phyloP scores from a whole-genome alignment of 2,888 invertebrate species.

The Pachliopta kotzebuea region DNA sequence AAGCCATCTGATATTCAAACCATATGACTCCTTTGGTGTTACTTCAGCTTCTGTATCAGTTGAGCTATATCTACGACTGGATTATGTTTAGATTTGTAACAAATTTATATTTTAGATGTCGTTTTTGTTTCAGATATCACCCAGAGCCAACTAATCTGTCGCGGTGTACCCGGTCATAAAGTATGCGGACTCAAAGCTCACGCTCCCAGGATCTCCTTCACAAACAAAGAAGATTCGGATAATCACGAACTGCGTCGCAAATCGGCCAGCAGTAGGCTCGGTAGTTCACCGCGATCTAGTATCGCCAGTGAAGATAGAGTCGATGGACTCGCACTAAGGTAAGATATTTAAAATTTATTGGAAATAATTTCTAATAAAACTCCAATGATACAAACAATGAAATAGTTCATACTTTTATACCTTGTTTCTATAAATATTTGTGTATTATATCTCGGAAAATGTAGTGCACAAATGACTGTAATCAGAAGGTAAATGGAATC shows the following conservation, averaged over 20 bases:
- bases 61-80: too few relatives aligned
- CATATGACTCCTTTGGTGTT: too few relatives aligned
- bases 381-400: too few relatives aligned
- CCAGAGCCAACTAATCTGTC: constrained; percentile 69
- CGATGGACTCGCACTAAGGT: constrained; percentile 84
- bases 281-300: constrained; percentile 70
- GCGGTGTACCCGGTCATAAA: constrained; percentile 67
- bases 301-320: constrained; percentile 69
- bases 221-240: constrained; percentile 63
- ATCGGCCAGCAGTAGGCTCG: constrained; percentile 70
- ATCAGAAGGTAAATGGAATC: constrained; percentile 4
- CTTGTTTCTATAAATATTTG: too few relatives aligned
- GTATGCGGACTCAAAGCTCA: constrained; percentile 68
- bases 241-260: constrained; percentile 63
- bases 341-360: constrained; percentile 34
- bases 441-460: too few relatives aligned
- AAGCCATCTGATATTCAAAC: too few relatives aligned
- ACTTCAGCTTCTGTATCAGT: too few relatives aligned
- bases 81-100: too few relatives aligned
- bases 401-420: too few relatives aligned
- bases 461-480: not conserved
- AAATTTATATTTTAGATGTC: not conserved
- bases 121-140: constrained; percentile 55
- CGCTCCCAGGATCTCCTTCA: constrained; percentile 71
- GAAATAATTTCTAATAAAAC: not conserved